phyloP scores from a whole-genome alignment of 2,888 invertebrate genomes.

The Coremacera marginata region DNA sequence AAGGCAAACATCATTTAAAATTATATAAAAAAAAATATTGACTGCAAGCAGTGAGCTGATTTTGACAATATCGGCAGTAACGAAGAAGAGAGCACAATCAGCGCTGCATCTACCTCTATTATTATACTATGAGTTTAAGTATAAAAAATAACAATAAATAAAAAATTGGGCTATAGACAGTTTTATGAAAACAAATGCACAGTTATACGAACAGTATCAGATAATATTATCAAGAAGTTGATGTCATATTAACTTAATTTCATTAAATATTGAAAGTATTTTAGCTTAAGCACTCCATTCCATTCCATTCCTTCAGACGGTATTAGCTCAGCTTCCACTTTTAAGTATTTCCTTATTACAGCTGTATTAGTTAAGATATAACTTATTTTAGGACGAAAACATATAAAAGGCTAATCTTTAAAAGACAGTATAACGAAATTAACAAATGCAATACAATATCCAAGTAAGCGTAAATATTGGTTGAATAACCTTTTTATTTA shows the following conservation, averaged over 20 bases:
- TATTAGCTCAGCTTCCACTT: constrained; percentile 33
- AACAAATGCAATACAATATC: constrained; percentile 11
- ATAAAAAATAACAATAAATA: background rate
- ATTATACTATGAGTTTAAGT: no score
- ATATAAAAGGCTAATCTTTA: constrained; percentile 19
- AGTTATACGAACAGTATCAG: constrained; percentile 26
- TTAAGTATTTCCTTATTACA: constrained; percentile 28
- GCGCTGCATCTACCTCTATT: no score
- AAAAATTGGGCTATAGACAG: background rate
- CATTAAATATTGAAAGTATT: constrained; percentile 14
- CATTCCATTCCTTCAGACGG: constrained; percentile 24
- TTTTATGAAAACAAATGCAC: background rate
- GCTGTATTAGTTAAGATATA: constrained; percentile 12
- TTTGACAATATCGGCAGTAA: no score
- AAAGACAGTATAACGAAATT: constrained; percentile 32
- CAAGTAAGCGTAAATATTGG: background rate
- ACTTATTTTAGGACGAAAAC: constrained; percentile 3
- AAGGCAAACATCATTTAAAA: no score
- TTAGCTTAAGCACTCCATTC: constrained; percentile 29
- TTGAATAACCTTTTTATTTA: background rate
- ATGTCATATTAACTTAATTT: constrained; percentile 11
- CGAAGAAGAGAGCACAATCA: no score
- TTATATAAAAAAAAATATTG: no score
- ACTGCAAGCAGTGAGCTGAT: no score
- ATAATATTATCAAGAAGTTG: constrained; percentile 1